A percentile compares a stretch with the other conserved stretches of the same genome.
Evolutionary conservation across 2,888 invertebrate species (phyloP).

Genomic region (Nemoura dubitans): DNA sequence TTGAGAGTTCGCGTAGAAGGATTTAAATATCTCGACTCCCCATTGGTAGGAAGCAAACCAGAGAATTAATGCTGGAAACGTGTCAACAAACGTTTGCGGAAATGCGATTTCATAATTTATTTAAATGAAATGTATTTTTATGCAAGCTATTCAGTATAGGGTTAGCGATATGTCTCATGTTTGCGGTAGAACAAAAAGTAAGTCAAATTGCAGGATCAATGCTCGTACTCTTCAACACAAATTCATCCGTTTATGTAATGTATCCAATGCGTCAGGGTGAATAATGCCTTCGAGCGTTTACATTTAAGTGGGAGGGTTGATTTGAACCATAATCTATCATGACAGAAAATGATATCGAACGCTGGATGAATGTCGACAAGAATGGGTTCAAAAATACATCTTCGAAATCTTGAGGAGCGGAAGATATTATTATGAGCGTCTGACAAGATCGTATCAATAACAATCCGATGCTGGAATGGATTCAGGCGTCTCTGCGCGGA

Average conservation of each 20-base stretch:
- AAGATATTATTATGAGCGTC: background rate
- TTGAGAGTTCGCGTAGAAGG: background rate
- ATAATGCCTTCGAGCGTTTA: background rate
- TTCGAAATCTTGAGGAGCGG: background rate
- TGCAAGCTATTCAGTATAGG: background rate
- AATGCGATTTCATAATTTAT: background rate
- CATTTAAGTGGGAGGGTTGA: background rate
- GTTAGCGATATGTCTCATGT: background rate
- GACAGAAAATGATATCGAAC: background rate
- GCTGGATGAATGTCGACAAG: background rate
- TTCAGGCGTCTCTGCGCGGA: background rate
- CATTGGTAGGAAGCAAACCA: background rate
- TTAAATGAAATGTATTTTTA: background rate
- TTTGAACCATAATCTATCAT: background rate
- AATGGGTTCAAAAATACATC: background rate
- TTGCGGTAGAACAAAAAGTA: background rate
- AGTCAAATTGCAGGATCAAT: background rate
- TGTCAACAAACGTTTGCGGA: background rate
- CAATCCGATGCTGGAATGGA: background rate
- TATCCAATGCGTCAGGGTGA: background rate
- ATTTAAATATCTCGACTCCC: background rate
- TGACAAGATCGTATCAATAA: slow-evolving; percentile 7
- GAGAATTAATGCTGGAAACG: background rate
- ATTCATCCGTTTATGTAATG: background rate
- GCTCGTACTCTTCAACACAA: background rate